phyloP scores from a whole-genome alignment of 2,888 invertebrate genomes.

The Lasioglossum malachurum region DNA sequence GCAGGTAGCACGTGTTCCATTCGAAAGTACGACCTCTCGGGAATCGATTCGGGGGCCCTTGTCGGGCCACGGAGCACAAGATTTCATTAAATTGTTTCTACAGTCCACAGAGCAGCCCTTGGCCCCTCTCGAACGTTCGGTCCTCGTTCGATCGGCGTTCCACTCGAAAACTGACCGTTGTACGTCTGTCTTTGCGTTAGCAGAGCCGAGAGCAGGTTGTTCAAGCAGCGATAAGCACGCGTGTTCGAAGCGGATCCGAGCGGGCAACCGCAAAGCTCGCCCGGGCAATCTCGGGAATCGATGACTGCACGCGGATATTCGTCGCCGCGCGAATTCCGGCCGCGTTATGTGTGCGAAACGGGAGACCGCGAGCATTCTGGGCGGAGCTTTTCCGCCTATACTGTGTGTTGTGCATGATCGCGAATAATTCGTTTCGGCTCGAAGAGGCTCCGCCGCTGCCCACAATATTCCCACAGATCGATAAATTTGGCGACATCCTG shows the following conservation, averaged over 20 bases:
- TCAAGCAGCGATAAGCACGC: not conserved
- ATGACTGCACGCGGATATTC: slow-evolving; percentile 53
- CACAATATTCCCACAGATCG: not conserved
- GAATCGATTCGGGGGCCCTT: not conserved
- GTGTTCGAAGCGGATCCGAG: slow-evolving; percentile 1
- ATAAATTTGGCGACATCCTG: not conserved
- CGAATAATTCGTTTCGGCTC: slow-evolving; percentile 35
- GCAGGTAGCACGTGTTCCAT: not conserved
- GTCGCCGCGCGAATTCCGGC: slow-evolving; percentile 26
- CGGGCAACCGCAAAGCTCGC: slow-evolving; percentile 6
- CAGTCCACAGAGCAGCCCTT: not conserved
- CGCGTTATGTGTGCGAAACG: slow-evolving; percentile 55
- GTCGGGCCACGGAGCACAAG: not conserved
- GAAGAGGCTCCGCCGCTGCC: not conserved
- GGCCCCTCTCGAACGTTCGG: not conserved
- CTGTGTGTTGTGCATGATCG: not conserved
- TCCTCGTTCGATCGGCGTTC: not conserved
- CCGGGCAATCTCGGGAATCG: slow-evolving; percentile 55
- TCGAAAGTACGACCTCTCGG: not conserved
- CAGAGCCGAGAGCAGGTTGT: not conserved
- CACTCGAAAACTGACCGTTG: not conserved
- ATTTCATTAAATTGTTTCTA: slow-evolving; percentile 15
- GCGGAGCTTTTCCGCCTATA: slow-evolving; percentile 6
- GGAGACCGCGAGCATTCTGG: slow-evolving; percentile 19
- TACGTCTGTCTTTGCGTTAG: not conserved